phyloP scores from a whole-genome alignment of 2,888 invertebrate genomes.

The Nebria salina region DNA sequence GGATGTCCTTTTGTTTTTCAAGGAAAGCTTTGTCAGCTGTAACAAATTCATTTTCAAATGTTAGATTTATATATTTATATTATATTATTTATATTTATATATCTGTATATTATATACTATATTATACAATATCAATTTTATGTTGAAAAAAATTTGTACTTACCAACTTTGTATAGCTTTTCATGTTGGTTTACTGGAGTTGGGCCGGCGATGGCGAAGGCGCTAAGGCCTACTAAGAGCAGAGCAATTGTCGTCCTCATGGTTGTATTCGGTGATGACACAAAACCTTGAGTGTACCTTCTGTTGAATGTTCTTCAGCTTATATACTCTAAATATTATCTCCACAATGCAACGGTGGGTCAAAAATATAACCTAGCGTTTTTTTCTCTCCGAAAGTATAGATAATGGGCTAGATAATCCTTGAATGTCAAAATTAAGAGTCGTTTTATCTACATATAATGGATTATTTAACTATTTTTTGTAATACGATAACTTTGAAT shows the following conservation, averaged over 20 bases:
- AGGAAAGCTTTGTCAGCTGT: constrained; percentile 51
- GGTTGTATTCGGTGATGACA: constrained; percentile 39
- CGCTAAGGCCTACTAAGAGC: constrained; percentile 51
- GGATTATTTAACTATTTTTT: background rate
- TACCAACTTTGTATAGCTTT: constrained; percentile 60
- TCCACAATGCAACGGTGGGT: background rate
- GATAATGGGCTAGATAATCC: background rate
- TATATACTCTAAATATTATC: constrained; percentile 40
- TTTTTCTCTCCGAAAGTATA: background rate
- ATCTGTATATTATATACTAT: too few relatives aligned
- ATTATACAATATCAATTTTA: too few relatives aligned
- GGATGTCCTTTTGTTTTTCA: constrained; percentile 61
- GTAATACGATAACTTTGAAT: too few relatives aligned
- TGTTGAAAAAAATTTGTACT: constrained; percentile 51
- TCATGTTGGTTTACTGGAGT: constrained; percentile 58
- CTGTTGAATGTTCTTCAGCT: constrained; percentile 17
- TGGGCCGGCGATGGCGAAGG: constrained; percentile 56
- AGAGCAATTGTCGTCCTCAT: constrained; percentile 51
- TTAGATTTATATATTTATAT: background rate
- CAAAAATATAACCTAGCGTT: background rate
- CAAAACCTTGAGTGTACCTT: constrained; percentile 44
- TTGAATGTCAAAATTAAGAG: background rate
- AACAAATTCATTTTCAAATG: background rate
- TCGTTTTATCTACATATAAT: background rate
- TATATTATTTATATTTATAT: too few relatives aligned